Conservation (phyloP, 2,797 vertebrate species). For the Synanceia verrucosa region DNA sequence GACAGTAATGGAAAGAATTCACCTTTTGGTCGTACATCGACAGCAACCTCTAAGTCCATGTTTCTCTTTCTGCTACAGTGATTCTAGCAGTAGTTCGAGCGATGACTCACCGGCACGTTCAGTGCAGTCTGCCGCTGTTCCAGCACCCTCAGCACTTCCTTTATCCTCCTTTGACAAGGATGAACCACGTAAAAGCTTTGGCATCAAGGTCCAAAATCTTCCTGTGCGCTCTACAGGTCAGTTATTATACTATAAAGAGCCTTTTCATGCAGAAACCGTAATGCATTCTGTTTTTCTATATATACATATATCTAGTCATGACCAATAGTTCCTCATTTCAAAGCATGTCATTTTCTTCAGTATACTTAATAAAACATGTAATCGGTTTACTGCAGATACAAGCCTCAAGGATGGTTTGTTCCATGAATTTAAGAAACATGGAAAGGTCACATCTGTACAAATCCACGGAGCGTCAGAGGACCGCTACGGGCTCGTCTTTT, state of each 20-base stretch:
- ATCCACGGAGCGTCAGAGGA: conserved; percentile 97
- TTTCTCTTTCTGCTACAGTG: conserved; percentile 81
- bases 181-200: conserved; percentile 98
- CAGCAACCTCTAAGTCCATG: conserved; percentile 12
- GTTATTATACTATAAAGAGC: conserved; percentile 9
- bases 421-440: conserved; percentile 99
- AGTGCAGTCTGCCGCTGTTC: conserved; percentile 95
- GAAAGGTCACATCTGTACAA: conserved; percentile 98
- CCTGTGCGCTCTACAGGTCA: conserved; percentile 98
- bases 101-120: conserved; percentile 96
- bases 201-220: conserved; percentile 99
- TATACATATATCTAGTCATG: not conserved
- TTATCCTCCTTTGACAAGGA: conserved; percentile 94
- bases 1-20: not conserved
- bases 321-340: not conserved
- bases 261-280: not conserved
- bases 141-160: conserved; percentile 91
- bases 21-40: not conserved
- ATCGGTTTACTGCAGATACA: conserved; percentile 85
- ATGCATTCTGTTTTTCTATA: not conserved
- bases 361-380: not conserved
- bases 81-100: conserved; percentile 97
- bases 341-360: not conserved
- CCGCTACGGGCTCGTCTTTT: conserved; percentile 97
- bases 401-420: conserved; percentile 99